Evolutionary conservation across 2,113 vertebrate genomes (phyloP), one percentile per base, ranked within the genome.

Genomic region (Syrrhaptes paradoxus): DNA sequence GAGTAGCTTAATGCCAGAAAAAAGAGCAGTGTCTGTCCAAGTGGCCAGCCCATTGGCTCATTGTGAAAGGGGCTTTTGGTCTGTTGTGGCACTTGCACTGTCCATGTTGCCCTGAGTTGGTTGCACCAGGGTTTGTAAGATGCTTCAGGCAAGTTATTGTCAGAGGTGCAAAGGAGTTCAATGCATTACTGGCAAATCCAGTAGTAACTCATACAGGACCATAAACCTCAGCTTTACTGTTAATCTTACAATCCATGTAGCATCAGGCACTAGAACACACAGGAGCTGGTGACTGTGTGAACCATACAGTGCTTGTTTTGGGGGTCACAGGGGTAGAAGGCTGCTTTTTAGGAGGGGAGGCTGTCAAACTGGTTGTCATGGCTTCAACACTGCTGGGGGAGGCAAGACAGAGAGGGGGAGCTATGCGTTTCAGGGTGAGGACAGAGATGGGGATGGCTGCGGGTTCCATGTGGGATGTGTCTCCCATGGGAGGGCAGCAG

Each of bases 391-490:
- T 1, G 4, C 0, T 3, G 17, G 31, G 13, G 13, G 16, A 45
- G 8, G 32, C 0, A 0, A 63, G 51, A 32, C 15, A 78, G 48
- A 1, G 8, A 54, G 10, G 17, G 26, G 15, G 7, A 85, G 14
- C 15, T 66, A 2, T 4, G 10, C 38, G 20, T 55, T 92, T 52
- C 65, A 32, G 11, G 31, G 8, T 83, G 14, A 49, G 11, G 6
- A 4, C 32, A 34, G 41, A 36, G 24, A 43, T 3, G 7, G 26
- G 41, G 22, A 18, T 26, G 32, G 7, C 59, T 89, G 51, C 36
- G 81, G 25, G 15, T 54, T 83, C 24, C 34, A 25, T 1, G 2
- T 0, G 1, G n/a, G 25, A 0, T 36, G 59, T 0, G 1, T 32
- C 8, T 52, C 38, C 25, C 0, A 0, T 55, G 72, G 48, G 22